Base-by-base conservation (phyloP, 1,140 invertebrate genomes). In the Neomicropteryx cornuta region DNA sequence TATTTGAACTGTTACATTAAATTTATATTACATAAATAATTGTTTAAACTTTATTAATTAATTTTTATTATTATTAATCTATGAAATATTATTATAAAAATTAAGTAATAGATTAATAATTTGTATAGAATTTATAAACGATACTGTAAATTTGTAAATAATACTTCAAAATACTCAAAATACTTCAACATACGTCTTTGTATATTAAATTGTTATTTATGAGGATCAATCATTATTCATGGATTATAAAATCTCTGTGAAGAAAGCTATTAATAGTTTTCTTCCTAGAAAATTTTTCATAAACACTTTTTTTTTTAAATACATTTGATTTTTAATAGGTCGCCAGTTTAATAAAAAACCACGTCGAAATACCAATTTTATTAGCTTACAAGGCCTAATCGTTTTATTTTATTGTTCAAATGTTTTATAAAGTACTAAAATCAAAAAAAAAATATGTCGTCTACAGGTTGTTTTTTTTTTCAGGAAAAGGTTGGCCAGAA, bases 401-500 rank as follows among this genome's bases (percentile, higher is more conserved):
- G 23, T 24, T 27, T 29, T 20, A 28, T 23, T 34, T 43, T 27
- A n/a, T n/a, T n/a, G n/a, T n/a, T n/a, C n/a, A n/a, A n/a, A n/a
- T n/a, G n/a, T n/a, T n/a, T n/a, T n/a, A n/a, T n/a, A n/a, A n/a
- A n/a, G n/a, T n/a, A n/a, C n/a, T n/a, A n/a, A n/a, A n/a, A n/a
- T n/a, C n/a, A n/a, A n/a, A n/a, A n/a, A n/a, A n/a, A n/a, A n/a
- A n/a, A n/a, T n/a, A n/a, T n/a, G n/a, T n/a, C n/a, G n/a, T n/a
- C n/a, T n/a, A n/a, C n/a, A n/a, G n/a, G n/a, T n/a, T 30, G 17
- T 42, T 36, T 48, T 39, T 48, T 38, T 48, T 52, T 53, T 10
- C 46, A 62, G 59, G 56, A 62, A 44, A 50, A 50, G 36, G 34
- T 52, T 3, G 57, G 57, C 5, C 45, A 45, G 18, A 54, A 53